Base-by-base conservation (phyloP, 2,888 invertebrate genomes). In the Hypsopygia costalis region DNA sequence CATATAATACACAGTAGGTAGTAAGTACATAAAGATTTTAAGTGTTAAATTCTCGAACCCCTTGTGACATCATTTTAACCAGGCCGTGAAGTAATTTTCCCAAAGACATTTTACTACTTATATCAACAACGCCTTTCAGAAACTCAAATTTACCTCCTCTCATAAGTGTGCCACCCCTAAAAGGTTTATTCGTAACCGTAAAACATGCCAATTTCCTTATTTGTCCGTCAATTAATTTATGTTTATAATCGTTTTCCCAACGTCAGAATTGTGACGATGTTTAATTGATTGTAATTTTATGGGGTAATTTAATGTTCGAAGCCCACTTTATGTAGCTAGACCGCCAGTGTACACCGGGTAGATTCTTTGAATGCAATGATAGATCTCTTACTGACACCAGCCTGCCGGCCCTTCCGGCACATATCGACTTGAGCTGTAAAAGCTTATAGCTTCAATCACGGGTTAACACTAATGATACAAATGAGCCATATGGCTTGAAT, bases 201-300 rank as follows among this genome's bases (percentile, higher is more conserved):
- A 44, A 54, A 55, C 57, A 59, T 45, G 47, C 49, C 12, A 10
- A 58, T 62, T 68, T 68, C 65, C 65, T 64, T 62, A 68, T 52
- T 60, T 8, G 53, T 54, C 49, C 50, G 47, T 47, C 55, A 58
- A 62, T 65, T 62, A 57, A 62, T 69, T 62, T 62, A 62, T 51
- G 54, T 52, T 51, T 50, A 51, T 53, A 58, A 51, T 48, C 30
- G 30, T 47, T 48, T 51, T 52, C 51, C 47, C 40, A 41, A 52
- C 53, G 47, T 51, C 47, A 54, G 51, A 52, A 55, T 52, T 58
- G 55, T 58, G 56, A 51, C 50, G 47, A 58, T 58, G 49, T 62
- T 60, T 65, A 59, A 69, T 64, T 63, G 58, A 61, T 60, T 55
- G 48, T 52, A 47, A 53, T 52, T 68, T 70, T 69, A 69, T 54